Evolutionary conservation across 2,888 invertebrate genomes (phyloP).

Genomic region (Piscicola geometra): DNA sequence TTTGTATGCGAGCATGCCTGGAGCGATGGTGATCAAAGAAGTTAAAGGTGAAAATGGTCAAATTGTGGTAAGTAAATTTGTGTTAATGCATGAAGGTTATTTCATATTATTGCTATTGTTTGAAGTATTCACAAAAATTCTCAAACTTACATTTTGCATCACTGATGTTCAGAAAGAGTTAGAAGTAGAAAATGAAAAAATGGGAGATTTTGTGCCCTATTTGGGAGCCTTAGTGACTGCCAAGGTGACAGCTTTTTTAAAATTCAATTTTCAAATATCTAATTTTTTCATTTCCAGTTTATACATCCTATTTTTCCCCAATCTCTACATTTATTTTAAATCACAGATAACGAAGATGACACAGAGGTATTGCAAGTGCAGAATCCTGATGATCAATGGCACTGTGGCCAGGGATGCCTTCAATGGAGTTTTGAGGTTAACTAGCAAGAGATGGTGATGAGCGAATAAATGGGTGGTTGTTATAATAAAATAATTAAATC

Average conservation of each 20-base stretch:
- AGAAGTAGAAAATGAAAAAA: background rate
- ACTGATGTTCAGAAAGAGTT: conserved; percentile 8
- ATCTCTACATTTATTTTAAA: background rate
- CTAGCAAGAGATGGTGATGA: too few relatives aligned
- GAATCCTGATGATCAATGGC: background rate
- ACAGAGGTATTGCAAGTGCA: conserved; percentile 19
- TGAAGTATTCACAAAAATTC: background rate
- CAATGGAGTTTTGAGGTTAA: conserved; percentile 14
- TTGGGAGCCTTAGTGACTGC: conserved; percentile 6
- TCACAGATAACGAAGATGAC: conserved; percentile 10
- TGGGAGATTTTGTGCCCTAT: conserved; percentile 6
- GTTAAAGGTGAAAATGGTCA: background rate
- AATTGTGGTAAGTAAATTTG: background rate
- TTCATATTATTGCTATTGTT: too few relatives aligned
- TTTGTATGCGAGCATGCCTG: conserved; percentile 4
- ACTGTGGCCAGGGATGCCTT: background rate
- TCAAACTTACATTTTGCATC: background rate
- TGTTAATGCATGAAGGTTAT: too few relatives aligned
- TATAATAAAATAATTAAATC: too few relatives aligned
- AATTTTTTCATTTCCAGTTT: background rate
- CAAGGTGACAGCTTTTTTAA: background rate
- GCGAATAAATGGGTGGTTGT: too few relatives aligned
- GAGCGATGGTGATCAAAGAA: background rate
- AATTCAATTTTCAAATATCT: background rate
- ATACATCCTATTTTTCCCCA: background rate